Evolutionary conservation across 2,113 vertebrate species (phyloP).

Genomic region (Empidonax traillii): DNA sequence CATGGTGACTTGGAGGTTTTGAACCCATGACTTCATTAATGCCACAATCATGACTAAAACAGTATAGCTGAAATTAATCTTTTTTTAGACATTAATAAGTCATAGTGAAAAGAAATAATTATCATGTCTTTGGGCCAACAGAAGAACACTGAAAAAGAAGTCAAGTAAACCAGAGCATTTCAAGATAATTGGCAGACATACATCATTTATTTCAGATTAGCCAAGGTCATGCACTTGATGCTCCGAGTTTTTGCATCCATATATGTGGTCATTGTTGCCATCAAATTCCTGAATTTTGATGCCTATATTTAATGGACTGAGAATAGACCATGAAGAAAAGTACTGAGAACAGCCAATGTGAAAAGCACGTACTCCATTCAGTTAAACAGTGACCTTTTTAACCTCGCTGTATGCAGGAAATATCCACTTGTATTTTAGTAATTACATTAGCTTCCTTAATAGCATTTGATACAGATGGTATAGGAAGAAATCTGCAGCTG

Average conservation of each 20-base stretch:
- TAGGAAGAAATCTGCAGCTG: conserved; percentile 24
- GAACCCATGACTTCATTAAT: conserved; percentile 37
- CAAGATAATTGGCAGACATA: conserved; percentile 83
- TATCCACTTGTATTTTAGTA: conserved; percentile 66
- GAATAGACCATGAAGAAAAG: conserved; percentile 53
- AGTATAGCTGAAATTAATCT: conserved; percentile 16
- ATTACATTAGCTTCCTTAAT: conserved; percentile 61
- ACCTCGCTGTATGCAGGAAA: conserved; percentile 61
- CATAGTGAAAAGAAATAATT: conserved; percentile 49
- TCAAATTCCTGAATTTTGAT: conserved; percentile 73
- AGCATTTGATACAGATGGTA: conserved; percentile 56
- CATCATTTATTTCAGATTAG: conserved; percentile 83
- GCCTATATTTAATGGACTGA: conserved; percentile 65
- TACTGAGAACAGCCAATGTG: conserved; percentile 29
- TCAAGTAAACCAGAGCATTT: conserved; percentile 78
- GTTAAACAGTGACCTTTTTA: conserved; percentile 45
- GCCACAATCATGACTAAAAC: conserved; percentile 36
- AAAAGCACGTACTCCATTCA: background rate
- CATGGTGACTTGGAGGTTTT: conserved; percentile 18
- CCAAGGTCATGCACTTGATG: conserved; percentile 75
- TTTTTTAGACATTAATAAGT: conserved; percentile 38
- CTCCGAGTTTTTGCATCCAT: conserved; percentile 66
- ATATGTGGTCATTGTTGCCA: conserved; percentile 79
- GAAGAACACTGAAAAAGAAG: conserved; percentile 73
- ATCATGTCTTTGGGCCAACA: conserved; percentile 39